phyloP scores from a whole-genome alignment of 2,797 vertebrate species.

The Gastrophryne carolinensis region DNA sequence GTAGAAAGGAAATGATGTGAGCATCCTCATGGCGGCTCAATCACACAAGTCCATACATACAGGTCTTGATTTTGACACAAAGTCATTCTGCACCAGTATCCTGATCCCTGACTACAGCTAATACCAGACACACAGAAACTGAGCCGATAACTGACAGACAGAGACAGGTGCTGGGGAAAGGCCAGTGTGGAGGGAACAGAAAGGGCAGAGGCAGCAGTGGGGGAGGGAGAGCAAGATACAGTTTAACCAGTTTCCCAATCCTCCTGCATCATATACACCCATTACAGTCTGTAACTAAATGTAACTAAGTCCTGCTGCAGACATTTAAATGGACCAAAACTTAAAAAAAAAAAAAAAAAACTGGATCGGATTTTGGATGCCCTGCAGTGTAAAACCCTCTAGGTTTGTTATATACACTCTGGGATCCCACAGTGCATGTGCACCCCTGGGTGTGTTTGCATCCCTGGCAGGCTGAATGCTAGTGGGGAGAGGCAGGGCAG shows the following conservation, averaged over 20 bases:
- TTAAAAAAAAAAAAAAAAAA: too few relatives aligned
- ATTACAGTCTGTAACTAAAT: too few relatives aligned
- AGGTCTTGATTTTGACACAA: background rate
- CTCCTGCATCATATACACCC: too few relatives aligned
- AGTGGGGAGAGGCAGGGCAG: too few relatives aligned
- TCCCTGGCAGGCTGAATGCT: too few relatives aligned
- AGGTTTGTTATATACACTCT: too few relatives aligned
- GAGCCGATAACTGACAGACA: slow-evolving; percentile 11
- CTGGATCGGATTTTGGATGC: too few relatives aligned
- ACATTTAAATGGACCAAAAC: too few relatives aligned
- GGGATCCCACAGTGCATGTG: too few relatives aligned
- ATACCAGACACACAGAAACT: slow-evolving; percentile 31
- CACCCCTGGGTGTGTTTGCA: too few relatives aligned
- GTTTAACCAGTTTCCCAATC: background rate
- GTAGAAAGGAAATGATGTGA: background rate
- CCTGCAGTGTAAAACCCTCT: too few relatives aligned
- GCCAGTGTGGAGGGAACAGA: slow-evolving; percentile 19
- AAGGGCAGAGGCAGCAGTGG: slow-evolving; percentile 14
- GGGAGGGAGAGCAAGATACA: background rate
- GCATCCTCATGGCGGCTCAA: background rate
- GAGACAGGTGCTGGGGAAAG: slow-evolving; percentile 29
- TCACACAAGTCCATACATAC: background rate
- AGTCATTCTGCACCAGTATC: background rate
- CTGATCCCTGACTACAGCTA: slow-evolving; percentile 34
- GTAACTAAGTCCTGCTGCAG: too few relatives aligned